Evolutionary conservation across 92 coral and sea anemone genomes (phyloP).

Genomic region (Phenganax stokvisi): DNA sequence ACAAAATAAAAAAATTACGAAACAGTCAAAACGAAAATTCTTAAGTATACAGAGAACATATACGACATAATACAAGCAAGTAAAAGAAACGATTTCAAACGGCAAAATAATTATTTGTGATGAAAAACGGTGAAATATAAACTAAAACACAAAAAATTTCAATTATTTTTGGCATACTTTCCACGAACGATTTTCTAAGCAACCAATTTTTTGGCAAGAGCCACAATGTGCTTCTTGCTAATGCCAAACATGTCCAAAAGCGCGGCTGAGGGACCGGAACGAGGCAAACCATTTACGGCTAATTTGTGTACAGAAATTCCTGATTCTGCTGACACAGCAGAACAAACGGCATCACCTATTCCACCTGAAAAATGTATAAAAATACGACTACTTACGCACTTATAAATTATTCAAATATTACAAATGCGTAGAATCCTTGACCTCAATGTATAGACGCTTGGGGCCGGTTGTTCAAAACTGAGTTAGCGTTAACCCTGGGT

Average conservation of each 20-base stretch:
- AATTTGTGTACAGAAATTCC: conserved; percentile 60
- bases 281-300: conserved; percentile 84
- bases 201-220: conserved; percentile 35
- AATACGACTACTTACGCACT: neutral
- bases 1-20: too few relatives aligned
- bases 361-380: conserved; percentile 55
- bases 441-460: neutral
- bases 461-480: too few relatives aligned
- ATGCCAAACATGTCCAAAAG: conserved; percentile 85
- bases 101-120: too few relatives aligned
- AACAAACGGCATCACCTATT: conserved; percentile 84
- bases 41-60: too few relatives aligned
- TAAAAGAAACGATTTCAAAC: too few relatives aligned
- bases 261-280: conserved; percentile 79
- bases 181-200: neutral
- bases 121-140: too few relatives aligned
- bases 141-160: neutral
- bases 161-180: neutral
- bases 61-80: too few relatives aligned
- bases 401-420: too few relatives aligned
- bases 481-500: too few relatives aligned
- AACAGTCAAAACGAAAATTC: too few relatives aligned
- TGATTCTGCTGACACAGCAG: conserved; percentile 68
- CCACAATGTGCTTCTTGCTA: conserved; percentile 59
- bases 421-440: neutral